Evolutionary conservation across 2,113 vertebrate species (phyloP).

Genomic region (Sialia sialis): DNA sequence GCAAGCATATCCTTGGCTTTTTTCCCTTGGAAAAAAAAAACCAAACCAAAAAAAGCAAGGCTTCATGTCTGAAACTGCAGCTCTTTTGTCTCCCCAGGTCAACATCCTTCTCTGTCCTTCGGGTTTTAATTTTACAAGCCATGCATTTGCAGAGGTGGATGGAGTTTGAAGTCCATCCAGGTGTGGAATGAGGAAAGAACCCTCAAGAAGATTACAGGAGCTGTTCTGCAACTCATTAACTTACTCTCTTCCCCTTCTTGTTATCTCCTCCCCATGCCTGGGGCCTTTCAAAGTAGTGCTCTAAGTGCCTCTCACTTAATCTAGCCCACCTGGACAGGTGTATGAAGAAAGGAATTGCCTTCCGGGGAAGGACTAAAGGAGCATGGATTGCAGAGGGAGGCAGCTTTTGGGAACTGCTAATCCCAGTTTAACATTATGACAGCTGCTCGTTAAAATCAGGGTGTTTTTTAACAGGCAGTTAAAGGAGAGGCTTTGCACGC

Average conservation of each 20-base stretch:
- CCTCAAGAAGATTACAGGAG: constrained; percentile 64
- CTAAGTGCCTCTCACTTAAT: constrained; percentile 50
- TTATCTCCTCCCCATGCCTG: constrained; percentile 27
- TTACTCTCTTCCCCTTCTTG: constrained; percentile 57
- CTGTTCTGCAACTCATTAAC: constrained; percentile 65
- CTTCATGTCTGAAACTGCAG: constrained; percentile 55
- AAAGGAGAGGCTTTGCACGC: constrained; percentile 49
- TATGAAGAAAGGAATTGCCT: constrained; percentile 46
- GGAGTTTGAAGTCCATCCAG: constrained; percentile 65
- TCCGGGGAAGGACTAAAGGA: constrained; percentile 15
- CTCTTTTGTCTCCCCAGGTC: constrained; percentile 54
- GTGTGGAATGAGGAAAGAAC: constrained; percentile 63
- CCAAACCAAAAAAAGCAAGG: neutral
- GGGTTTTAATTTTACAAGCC: constrained; percentile 58
- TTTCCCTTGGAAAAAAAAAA: neutral
- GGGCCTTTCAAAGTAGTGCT: neutral
- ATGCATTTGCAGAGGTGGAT: constrained; percentile 18
- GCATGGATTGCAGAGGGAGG: neutral
- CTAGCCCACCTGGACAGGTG: constrained; percentile 54
- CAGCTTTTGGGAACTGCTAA: constrained; percentile 54
- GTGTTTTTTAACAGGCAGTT: constrained; percentile 52
- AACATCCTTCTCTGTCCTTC: constrained; percentile 43
- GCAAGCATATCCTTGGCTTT: constrained; percentile 21
- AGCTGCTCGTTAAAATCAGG: constrained; percentile 44
- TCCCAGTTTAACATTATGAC: constrained; percentile 45